Evolutionary conservation across 2,888 invertebrate genomes (phyloP).

Genomic region (Zhengitettix transpicula): DNA sequence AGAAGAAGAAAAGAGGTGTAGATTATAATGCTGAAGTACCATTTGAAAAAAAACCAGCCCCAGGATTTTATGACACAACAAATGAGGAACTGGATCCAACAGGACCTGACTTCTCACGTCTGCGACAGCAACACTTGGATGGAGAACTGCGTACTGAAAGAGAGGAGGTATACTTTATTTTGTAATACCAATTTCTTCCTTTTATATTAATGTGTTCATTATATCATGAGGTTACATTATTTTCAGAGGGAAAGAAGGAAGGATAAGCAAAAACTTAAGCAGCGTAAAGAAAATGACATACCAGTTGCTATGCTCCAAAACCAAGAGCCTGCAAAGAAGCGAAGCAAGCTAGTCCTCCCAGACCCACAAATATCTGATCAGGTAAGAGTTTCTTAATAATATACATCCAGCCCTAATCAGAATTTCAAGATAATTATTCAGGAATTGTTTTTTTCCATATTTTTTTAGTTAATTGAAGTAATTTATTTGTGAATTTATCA

Average conservation of each 20-base stretch:
- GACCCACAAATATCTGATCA: slow-evolving; percentile 92
- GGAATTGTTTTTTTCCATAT: too few species aligned
- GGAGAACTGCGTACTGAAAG: slow-evolving; percentile 80
- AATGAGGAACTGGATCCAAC: slow-evolving; percentile 75
- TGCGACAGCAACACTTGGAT: slow-evolving; percentile 84
- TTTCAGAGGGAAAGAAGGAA: slow-evolving; percentile 71
- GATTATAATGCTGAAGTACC: slow-evolving; percentile 97
- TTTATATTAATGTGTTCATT: not conserved
- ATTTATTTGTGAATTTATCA: too few species aligned
- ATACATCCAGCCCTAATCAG: too few species aligned
- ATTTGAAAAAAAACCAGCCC: slow-evolving; percentile 84
- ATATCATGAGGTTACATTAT: slow-evolving; percentile 1
- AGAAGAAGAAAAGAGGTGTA: slow-evolving; percentile 58
- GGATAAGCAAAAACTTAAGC: slow-evolving; percentile 89
- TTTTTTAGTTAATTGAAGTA: too few species aligned
- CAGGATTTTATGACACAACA: slow-evolving; percentile 90
- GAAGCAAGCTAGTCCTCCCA: slow-evolving; percentile 90
- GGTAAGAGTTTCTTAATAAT: slow-evolving; percentile 22
- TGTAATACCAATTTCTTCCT: not conserved
- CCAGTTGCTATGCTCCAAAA: slow-evolving; percentile 76
- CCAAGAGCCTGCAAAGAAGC: slow-evolving; percentile 76
- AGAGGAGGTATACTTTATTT: slow-evolving; percentile 49
- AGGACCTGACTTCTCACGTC: slow-evolving; percentile 75
- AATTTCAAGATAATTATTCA: too few species aligned
- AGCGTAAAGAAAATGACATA: slow-evolving; percentile 90